These are phyloP conservation scores for Drosophila triauraria DNA, from an alignment of 1,140 invertebrate genomes.

Conservation along the genomic window DNA sequence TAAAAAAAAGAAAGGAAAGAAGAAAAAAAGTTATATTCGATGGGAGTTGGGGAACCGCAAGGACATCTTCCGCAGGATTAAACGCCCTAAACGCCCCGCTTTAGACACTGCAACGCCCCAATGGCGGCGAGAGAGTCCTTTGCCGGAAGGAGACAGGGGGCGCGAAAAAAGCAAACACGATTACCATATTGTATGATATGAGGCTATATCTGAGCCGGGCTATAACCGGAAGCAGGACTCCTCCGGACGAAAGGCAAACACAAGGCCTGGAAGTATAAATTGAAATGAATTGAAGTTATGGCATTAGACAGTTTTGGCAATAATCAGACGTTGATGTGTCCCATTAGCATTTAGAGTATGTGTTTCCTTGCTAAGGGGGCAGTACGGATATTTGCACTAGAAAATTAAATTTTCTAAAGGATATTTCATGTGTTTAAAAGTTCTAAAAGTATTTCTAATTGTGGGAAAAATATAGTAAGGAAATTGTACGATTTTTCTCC, in stretches of 20 bases:
- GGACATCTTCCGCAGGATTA: constrained; percentile 83
- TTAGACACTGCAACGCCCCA: constrained; percentile 79
- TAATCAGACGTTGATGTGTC: constrained; percentile 73
- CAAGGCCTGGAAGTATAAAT: constrained; percentile 77
- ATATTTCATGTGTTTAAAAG: not conserved
- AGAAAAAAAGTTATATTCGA: constrained; percentile 28
- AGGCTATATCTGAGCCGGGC: constrained; percentile 50
- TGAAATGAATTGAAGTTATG: constrained; percentile 84
- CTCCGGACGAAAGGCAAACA: constrained; percentile 52
- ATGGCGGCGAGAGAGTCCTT: constrained; percentile 17
- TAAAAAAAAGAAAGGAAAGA: constrained; percentile 49
- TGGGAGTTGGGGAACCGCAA: constrained; percentile 58
- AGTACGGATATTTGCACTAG: not conserved
- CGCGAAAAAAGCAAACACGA: constrained; percentile 67
- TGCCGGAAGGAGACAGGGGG: constrained; percentile 41
- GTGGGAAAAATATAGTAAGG: not conserved
- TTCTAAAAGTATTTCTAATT: not conserved
- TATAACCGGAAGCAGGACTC: constrained; percentile 62
- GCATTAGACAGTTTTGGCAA: constrained; percentile 77
- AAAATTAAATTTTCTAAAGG: not conserved
- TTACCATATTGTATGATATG: constrained; percentile 83
- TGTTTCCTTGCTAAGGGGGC: constrained; percentile 23
- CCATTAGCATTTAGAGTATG: constrained; percentile 84
- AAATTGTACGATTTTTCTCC: no score
- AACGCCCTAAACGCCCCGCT: constrained; percentile 80